Conservation (phyloP, 2,113 vertebrate species). For the Scomber scombrus region DNA sequence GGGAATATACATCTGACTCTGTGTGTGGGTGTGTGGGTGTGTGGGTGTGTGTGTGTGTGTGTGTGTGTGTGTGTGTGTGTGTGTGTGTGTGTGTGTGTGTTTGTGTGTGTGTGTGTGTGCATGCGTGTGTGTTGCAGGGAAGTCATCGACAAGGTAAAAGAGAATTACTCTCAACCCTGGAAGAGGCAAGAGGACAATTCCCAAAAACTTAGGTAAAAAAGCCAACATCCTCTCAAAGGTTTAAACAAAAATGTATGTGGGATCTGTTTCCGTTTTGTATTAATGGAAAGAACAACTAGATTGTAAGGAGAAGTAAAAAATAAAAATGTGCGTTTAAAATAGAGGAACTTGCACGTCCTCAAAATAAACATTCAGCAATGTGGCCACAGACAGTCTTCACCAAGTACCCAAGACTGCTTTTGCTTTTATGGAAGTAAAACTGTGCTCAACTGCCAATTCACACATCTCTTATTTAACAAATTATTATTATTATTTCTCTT, state of each 20-base stretch:
- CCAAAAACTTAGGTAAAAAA: conserved; percentile 77
- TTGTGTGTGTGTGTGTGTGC: conserved; percentile 9
- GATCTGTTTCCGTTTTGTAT: too few species aligned
- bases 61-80: neutral
- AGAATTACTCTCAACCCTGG: conserved; percentile 69
- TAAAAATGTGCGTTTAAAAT: neutral
- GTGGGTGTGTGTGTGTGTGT: conserved; percentile 11
- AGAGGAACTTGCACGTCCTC: conserved; percentile 16
- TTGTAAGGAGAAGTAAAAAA: conserved; percentile 8
- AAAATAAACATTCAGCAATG: neutral
- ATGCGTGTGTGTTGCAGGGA: conserved; percentile 29
- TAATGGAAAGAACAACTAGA: neutral
- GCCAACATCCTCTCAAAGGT: neutral
- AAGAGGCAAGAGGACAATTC: conserved; percentile 71
- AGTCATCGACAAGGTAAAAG: conserved; percentile 55
- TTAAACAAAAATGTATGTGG: neutral
- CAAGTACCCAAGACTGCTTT: neutral
- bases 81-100: conserved; percentile 9
- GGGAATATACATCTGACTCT: neutral
- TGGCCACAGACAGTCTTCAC: neutral
- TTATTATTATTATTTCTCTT: too few species aligned
- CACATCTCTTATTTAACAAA: too few species aligned
- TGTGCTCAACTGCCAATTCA: neutral
- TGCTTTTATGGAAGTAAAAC: neutral
- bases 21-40: too few species aligned